Evolutionary conservation across 2,113 vertebrate genomes (phyloP).

Genomic region (Nibea albiflora): DNA sequence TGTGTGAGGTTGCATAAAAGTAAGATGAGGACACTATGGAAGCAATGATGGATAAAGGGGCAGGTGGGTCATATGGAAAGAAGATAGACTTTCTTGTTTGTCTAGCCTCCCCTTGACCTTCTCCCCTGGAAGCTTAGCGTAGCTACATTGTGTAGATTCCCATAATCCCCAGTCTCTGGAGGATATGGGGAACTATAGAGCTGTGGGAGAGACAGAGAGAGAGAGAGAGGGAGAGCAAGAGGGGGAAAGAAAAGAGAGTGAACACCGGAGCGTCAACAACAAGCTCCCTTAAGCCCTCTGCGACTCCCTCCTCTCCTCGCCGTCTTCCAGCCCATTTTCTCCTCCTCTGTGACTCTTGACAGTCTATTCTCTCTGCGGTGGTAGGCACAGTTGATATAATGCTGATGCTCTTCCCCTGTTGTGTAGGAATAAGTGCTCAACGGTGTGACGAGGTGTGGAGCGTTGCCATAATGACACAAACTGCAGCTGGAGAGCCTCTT

Average conservation of each 20-base stretch:
- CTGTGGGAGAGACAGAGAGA: conserved; percentile 7
- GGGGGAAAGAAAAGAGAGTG: conserved; percentile 23
- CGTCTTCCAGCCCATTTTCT: conserved; percentile 63
- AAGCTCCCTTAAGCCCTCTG: conserved; percentile 51
- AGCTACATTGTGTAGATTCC: conserved; percentile 59
- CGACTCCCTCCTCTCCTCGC: conserved; percentile 36
- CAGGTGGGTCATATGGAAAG: conserved; percentile 50
- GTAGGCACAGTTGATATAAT: conserved; percentile 64
- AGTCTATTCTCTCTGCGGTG: conserved; percentile 60
- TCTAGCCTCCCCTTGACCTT: conserved; percentile 71
- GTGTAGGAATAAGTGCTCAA: conserved; percentile 73
- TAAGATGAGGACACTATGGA: conserved; percentile 6
- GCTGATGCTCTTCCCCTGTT: conserved; percentile 67
- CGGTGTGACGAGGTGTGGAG: conserved; percentile 70
- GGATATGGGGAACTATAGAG: conserved; percentile 47
- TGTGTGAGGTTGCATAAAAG: neutral
- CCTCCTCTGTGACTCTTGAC: conserved; percentile 66
- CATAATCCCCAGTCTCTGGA: conserved; percentile 66
- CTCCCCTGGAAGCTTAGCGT: conserved; percentile 62
- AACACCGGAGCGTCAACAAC: conserved; percentile 47
- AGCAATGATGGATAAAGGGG: conserved; percentile 36
- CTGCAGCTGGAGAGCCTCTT: conserved; percentile 73
- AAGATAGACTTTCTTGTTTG: conserved; percentile 65
- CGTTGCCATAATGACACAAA: conserved; percentile 67
- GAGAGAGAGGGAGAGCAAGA: neutral